A percentile compares a stretch with the other conserved stretches of the same genome.
phyloP scores from a whole-genome alignment of 2,797 vertebrate species.

The Lepus oiostolus region DNA sequence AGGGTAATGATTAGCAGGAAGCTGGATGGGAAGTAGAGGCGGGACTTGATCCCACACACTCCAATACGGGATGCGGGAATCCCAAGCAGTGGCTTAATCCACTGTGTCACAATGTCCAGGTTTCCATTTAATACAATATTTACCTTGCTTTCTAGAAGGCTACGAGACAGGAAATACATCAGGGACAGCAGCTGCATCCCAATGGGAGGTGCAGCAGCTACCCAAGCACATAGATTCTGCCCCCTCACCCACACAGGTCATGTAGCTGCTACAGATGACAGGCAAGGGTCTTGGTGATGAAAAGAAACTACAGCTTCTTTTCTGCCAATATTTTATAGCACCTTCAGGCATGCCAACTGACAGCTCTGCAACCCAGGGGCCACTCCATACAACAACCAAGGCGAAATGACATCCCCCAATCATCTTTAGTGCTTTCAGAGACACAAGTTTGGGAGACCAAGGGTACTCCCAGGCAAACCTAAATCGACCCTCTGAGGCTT shows the following conservation, averaged over 20 bases:
- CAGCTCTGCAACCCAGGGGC: not conserved
- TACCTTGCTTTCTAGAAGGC: conserved; percentile 35
- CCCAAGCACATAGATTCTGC: not conserved
- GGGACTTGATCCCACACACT: no score
- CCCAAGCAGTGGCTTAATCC: no score
- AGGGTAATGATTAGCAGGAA: no score
- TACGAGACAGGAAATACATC: not conserved
- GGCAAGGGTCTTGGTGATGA: not conserved
- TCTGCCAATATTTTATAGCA: not conserved
- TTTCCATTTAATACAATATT: conserved; percentile 4
- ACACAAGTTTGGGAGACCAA: conserved; percentile 9
- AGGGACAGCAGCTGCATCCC: conserved; percentile 19
- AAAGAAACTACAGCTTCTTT: not conserved
- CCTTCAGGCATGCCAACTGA: not conserved
- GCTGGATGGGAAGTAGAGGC: no score
- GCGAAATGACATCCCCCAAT: not conserved
- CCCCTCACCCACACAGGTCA: not conserved
- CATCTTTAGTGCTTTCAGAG: conserved; percentile 31
- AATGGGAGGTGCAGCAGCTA: not conserved
- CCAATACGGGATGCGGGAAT: no score
- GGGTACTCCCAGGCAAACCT: not conserved
- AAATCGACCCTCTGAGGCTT: not conserved
- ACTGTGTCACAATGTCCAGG: no score
- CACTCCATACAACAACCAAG: not conserved
- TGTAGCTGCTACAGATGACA: not conserved